phyloP scores from a whole-genome alignment of 2,113 vertebrate species.

The Syrmaticus mikado region DNA sequence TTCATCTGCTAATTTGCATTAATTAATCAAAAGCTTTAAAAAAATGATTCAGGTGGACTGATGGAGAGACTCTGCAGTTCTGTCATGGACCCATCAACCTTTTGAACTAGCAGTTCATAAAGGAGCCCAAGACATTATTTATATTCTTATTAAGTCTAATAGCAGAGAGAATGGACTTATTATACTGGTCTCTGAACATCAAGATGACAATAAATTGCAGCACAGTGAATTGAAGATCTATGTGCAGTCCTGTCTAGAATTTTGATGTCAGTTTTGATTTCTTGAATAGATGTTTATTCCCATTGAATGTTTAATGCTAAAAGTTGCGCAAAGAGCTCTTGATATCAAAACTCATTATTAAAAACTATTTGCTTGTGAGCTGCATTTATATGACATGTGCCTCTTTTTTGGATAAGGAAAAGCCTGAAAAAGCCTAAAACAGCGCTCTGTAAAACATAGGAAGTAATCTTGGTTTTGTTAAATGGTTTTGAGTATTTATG shows the following conservation, averaged over 20 bases:
- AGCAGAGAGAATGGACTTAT: not conserved
- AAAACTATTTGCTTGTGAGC: not conserved
- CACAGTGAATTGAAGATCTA: not conserved
- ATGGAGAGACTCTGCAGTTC: not conserved
- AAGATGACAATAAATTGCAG: not conserved
- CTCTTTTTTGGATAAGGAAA: not conserved
- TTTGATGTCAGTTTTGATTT: not conserved
- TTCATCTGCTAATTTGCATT: not conserved
- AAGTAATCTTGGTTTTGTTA: slow-evolving; percentile 13
- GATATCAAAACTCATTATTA: not conserved
- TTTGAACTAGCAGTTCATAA: not conserved
- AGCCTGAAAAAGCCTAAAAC: not conserved
- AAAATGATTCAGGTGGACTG: not conserved
- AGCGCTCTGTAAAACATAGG: not conserved
- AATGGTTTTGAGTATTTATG: slow-evolving; percentile 21
- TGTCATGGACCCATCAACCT: not conserved
- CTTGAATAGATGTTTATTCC: not conserved
- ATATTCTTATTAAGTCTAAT: not conserved
- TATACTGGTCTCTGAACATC: not conserved
- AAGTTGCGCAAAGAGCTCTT: not conserved
- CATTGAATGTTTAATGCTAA: not conserved
- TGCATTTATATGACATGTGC: not conserved
- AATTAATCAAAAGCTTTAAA: not conserved
- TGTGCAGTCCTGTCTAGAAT: not conserved
- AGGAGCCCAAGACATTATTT: not conserved